phyloP scores from a whole-genome alignment of 2,888 invertebrate genomes.

The Hetaerina titia region DNA sequence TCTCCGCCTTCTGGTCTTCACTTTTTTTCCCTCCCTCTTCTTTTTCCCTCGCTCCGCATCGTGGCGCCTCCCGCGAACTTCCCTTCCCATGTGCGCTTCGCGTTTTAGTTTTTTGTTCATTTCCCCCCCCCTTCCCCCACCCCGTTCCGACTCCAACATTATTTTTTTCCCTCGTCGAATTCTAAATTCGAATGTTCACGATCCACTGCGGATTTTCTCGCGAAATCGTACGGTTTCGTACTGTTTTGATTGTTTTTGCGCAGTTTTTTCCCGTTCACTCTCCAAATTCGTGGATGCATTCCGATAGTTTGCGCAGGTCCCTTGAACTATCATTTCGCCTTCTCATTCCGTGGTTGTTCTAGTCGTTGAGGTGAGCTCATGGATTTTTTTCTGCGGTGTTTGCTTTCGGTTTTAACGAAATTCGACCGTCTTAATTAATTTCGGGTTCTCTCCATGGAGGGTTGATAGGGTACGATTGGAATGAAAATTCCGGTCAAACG shows the following conservation, averaged over 20 bases:
- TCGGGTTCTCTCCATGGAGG: neutral
- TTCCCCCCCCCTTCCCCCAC: neutral
- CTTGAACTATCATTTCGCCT: too few relatives aligned
- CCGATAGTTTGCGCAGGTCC: neutral
- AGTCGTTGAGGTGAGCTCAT: too few relatives aligned
- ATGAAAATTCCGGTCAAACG: too few relatives aligned
- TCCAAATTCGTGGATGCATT: neutral
- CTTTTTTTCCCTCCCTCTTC: neutral
- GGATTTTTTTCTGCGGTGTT: too few relatives aligned
- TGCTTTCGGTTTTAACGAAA: too few relatives aligned
- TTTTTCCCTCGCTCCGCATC: neutral
- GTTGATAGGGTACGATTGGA: too few relatives aligned
- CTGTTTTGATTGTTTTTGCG: neutral
- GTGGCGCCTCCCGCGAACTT: neutral
- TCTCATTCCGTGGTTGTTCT: too few relatives aligned
- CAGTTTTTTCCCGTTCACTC: neutral
- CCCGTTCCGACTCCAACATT: neutral
- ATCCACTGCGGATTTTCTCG: conserved; percentile 13
- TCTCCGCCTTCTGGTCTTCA: neutral
- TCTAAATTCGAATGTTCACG: neutral
- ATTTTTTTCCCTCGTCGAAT: neutral
- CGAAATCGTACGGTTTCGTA: neutral
- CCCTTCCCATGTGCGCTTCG: neutral
- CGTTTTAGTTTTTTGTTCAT: neutral
- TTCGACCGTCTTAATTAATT: neutral